Percentiles rank a stretch among this genome's conserved stretches.
These are phyloP conservation scores for Augochlorella aurata DNA, from an alignment of 2,888 invertebrate species.

Conservation along the genomic window DNA sequence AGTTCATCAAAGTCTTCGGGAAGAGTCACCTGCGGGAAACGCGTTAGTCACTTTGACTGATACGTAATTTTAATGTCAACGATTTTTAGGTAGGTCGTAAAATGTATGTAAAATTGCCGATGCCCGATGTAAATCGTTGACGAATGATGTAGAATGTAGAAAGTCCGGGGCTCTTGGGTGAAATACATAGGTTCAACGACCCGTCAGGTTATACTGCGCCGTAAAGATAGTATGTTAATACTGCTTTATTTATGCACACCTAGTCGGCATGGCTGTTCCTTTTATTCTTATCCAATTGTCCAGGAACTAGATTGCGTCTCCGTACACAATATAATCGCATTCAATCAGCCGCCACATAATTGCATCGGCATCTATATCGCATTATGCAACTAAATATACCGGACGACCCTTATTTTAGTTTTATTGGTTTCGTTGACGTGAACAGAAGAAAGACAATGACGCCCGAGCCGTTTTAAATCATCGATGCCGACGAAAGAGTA, in stretches of 20 bases:
- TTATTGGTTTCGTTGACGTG: background rate
- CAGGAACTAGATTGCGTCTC: background rate
- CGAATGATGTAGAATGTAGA: slow-evolving; percentile 1
- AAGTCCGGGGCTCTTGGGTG: background rate
- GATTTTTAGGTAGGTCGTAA: too few relatives aligned
- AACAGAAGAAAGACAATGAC: background rate
- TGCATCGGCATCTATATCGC: background rate
- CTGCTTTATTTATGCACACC: background rate
- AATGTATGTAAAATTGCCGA: background rate
- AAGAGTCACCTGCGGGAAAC: too few relatives aligned
- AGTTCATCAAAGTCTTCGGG: too few relatives aligned
- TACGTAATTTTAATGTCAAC: too few relatives aligned
- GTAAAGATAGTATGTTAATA: slow-evolving; percentile 1
- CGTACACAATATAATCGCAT: background rate
- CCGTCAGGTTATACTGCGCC: background rate
- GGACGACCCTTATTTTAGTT: background rate
- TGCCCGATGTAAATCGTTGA: background rate
- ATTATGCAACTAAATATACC: slow-evolving; percentile 6
- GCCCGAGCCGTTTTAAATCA: background rate
- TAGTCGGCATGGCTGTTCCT: background rate
- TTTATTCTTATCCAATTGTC: slow-evolving; percentile 1
- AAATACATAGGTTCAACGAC: background rate
- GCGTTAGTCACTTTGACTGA: too few relatives aligned
- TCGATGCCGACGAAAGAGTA: background rate
- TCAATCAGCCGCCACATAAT: background rate